Base-by-base conservation (phyloP, 2,797 vertebrate species). In the Propithecus deckenii region DNA sequence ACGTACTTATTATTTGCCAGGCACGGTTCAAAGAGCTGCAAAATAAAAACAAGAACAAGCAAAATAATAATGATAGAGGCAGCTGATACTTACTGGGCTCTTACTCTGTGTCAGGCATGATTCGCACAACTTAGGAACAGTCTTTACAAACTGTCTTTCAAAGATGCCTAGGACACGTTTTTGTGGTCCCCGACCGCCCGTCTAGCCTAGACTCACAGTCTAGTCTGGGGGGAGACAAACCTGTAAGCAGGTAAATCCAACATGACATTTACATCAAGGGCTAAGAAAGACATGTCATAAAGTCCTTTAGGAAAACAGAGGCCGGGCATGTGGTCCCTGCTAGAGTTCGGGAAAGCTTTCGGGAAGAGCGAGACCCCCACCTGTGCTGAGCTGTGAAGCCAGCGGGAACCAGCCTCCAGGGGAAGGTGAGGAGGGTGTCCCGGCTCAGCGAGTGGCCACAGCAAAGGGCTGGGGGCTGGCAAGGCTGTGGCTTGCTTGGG, bases 91-190 rank as follows among this genome's bases (percentile, higher is more conserved):
- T 20, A 4, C 32, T 0, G 10, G 23, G 71, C 59, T 0, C 35
- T 30, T 4, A 0, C 8, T 48, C n/a, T 13, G 0, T 3, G 32
- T 65, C 50, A 12, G 67, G 18, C 17, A 0, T n/a, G 61, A 20
- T 43, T 9, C 1, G 0, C 14, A 10, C 48, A 13, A 0, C 12
- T 9, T 1, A 25, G 23, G 14, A 6, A 43, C 23, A 12, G 65
- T 63, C 69, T 50, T 79, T 13, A 0, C 3, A 12, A 59, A 10
- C 17, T 43, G 13, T 38, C n/a, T 80, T 59, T 67, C 63, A 57
- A 25, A 48, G 75, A 6, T 7, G 65, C 87, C 12, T 4, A 1
- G 10, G 18, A 22, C 5, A 0, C 1, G 61, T 23, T 25, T 13
- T 46, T 32, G 43, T n/a, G 61, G 25, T 28, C 57, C 50, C 65